Base-by-base conservation (phyloP, 1,140 invertebrate species). In the Drosophila auraria region DNA sequence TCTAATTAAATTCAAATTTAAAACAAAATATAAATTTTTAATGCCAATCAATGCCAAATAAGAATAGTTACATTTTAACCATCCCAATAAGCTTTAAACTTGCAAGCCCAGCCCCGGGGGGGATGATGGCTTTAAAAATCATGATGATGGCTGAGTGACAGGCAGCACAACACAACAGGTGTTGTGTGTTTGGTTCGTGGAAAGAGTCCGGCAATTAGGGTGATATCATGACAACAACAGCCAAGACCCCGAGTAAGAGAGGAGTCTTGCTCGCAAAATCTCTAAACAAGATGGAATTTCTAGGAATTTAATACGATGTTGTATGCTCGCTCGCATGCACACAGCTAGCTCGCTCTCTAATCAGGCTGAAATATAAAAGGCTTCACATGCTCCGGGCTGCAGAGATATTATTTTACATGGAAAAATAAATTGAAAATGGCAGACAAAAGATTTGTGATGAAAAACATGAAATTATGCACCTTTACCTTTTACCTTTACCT, bases 351-450 rank as follows among this genome's bases (percentile, higher is more conserved):
- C 11, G 27, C 27, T 30, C 30, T 17, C n/a, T 20, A 42, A 42
- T 38, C 23, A 38, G 14, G 6, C 1, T 15, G 12, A 40, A 63
- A 59, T 27, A 59, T 27, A 25, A 9, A 17, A 40, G 17, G 20
- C 17, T 17, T 51, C 23, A 4, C 15, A 59, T 14, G 20, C 27
- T 17, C 3, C 5, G 9, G 17, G 14, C 33, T 15, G 53, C 20
- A 23, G 17, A 14, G 36, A n/a, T 64, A 59, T 59, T 59, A 27
- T 30, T 58, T 58, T 42, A 30, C 53, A 30, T 59, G 36, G 5
- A 6, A 17, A 61, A 23, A 33, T n/a, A 44, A 17, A 33, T 61
- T 2, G 17, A 33, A 23, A 38, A 56, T 14, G 11, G 12, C 14
- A n/a, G 15, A 42, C 14, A 15, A 42, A 3, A 42, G 40, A 42